These are phyloP conservation scores for Lithobius niger DNA, from an alignment of 1,140 invertebrate genomes.

Conservation along the genomic window DNA sequence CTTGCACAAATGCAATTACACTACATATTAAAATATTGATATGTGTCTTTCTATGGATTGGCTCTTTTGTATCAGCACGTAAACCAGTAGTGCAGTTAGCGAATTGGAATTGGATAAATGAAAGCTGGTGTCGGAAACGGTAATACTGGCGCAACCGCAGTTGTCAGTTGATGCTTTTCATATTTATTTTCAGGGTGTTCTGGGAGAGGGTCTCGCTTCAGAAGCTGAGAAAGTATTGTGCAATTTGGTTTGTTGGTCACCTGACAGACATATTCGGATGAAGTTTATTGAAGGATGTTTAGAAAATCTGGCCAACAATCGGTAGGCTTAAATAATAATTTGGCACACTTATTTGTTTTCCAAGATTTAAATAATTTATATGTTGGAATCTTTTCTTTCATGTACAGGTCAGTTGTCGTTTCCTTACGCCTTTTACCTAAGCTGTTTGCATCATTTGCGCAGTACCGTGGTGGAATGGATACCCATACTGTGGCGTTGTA, in stretches of 20 bases:
- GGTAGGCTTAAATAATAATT: slow-evolving; percentile 32
- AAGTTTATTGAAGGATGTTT: slow-evolving; percentile 92
- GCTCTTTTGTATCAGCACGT: too few species aligned
- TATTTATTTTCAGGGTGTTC: slow-evolving; percentile 43
- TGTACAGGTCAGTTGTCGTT: slow-evolving; percentile 62
- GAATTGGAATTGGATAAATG: too few species aligned
- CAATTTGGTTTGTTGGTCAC: slow-evolving; percentile 75
- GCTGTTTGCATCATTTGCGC: slow-evolving; percentile 79
- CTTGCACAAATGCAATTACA: too few species aligned
- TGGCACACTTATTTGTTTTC: too few species aligned
- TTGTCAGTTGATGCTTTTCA: slow-evolving; percentile 1
- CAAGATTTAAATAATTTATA: slow-evolving; percentile 1
- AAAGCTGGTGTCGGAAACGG: too few species aligned
- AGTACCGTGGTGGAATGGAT: slow-evolving; percentile 44
- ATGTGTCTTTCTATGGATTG: too few species aligned
- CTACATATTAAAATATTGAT: too few species aligned
- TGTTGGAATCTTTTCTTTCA: slow-evolving; percentile 16
- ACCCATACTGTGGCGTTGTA: slow-evolving; percentile 33
- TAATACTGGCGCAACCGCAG: too few species aligned
- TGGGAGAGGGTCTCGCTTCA: slow-evolving; percentile 71
- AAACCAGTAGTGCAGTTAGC: too few species aligned
- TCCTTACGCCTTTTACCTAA: slow-evolving; percentile 77
- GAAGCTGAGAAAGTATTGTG: slow-evolving; percentile 85
- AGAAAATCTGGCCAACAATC: slow-evolving; percentile 73
- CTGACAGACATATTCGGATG: slow-evolving; percentile 70